Base-by-base conservation (phyloP, 2,797 vertebrate species). In the Enteromius mattozi region DNA sequence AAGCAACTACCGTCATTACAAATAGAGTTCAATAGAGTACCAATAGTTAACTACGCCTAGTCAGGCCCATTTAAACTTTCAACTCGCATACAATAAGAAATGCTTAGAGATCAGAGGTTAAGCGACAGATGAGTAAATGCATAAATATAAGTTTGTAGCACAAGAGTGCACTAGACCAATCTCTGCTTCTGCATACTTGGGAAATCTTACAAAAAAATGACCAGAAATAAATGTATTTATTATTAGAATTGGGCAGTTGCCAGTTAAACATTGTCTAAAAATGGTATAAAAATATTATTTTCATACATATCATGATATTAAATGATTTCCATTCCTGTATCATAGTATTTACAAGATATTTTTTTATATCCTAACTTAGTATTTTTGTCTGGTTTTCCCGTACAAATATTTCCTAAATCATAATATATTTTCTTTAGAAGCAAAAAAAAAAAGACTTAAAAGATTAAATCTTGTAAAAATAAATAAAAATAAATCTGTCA, bases 211-310 rank as follows among this genome's bases (percentile, higher is more conserved):
- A 27, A 49, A 33, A 82, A 27, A 49, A 45, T 17, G 13, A 71
- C 37, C 35, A 13, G 35, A 78, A 82, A 82, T 82, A 72, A 70
- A 63, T 37, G 8, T 56, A 37, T n/a, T 33, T 47, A 7, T n/a
- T 35, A 37, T 78, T 49, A 49, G 4, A 72, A 47, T 6, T 72
- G 24, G 47, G 45, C 49, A 4, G 42, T 30, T 72, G 37, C 6
- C 14, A 5, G 42, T 17, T 71, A 71, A 71, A 71, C 6, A 47
- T 27, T 21, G 17, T 30, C 3, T 30, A 19, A 72, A 47, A 30
- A 72, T 49, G 3, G 0, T 6, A 27, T 47, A 24, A 72, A 49
- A 72, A 72, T 16, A 1, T 6, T 24, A 70, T 13, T 19, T 49
- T 17, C 49, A 49, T 49, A 49, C 21, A 1, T 17, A 47, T 16